Percentiles rank a stretch among this genome's conserved stretches.
phyloP scores from a whole-genome alignment of 1,140 invertebrate genomes.

The Rhizoglyphus robini region DNA sequence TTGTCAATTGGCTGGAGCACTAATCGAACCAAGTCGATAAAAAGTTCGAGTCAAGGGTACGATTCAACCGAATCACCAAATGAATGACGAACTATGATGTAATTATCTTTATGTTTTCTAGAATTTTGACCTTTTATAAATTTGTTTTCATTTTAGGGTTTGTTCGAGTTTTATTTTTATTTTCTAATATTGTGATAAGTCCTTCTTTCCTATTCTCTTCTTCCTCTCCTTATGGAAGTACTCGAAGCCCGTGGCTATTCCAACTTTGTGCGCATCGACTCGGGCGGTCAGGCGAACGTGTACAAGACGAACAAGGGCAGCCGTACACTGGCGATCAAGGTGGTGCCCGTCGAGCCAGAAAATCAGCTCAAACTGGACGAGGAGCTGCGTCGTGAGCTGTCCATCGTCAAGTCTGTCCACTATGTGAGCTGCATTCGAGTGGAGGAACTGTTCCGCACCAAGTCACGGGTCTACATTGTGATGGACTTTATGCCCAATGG shows the following conservation, averaged over 20 bases:
- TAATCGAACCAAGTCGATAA: too few relatives aligned
- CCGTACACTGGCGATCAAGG: constrained; percentile 9
- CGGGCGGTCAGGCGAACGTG: constrained; percentile 20
- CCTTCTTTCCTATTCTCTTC: too few relatives aligned
- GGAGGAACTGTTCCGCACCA: constrained; percentile 18
- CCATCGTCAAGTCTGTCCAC: constrained; percentile 2
- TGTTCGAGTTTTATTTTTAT: too few relatives aligned
- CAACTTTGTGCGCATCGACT: constrained; percentile 20
- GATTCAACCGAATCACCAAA: too few relatives aligned
- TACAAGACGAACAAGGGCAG: constrained; percentile 13
- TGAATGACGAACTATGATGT: too few relatives aligned
- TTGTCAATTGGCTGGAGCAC: too few relatives aligned
- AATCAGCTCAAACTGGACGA: neutral
- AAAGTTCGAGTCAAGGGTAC: too few relatives aligned
- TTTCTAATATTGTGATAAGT: too few relatives aligned
- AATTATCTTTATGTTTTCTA: too few relatives aligned
- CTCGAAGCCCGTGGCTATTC: constrained; percentile 10
- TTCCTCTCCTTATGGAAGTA: too few relatives aligned
- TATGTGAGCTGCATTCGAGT: constrained; percentile 16
- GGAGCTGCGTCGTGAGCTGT: constrained; percentile 12
- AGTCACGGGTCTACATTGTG: constrained; percentile 22
- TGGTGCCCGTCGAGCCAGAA: constrained; percentile 16
- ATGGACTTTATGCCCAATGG: constrained; percentile 21
- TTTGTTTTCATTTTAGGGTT: too few relatives aligned
- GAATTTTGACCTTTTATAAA: too few relatives aligned